Conservation (phyloP, 53 echinoderm and acorn worm species). For the Astropecten irregularis region DNA sequence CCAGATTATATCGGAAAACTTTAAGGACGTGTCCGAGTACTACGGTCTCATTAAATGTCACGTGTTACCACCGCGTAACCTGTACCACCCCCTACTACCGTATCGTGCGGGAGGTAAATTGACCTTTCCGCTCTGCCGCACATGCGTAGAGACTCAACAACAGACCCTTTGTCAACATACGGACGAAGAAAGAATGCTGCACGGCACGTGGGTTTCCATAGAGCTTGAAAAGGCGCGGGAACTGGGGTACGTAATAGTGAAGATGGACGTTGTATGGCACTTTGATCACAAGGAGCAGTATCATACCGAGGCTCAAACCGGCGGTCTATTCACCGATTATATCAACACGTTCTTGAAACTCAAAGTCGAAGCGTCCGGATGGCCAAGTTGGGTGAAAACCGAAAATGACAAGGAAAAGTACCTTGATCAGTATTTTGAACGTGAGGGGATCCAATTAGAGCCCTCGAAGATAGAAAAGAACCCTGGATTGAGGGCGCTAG, state of each 20-base stretch:
- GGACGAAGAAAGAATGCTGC: constrained; percentile 32
- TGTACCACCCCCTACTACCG: constrained; percentile 59
- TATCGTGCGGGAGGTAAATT: constrained; percentile 48
- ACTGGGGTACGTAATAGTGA: constrained; percentile 29
- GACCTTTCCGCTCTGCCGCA: constrained; percentile 66
- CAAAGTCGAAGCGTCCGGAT: constrained; percentile 72
- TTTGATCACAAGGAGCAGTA: constrained; percentile 52
- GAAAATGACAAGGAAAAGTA: constrained; percentile 48
- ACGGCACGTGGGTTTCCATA: constrained; percentile 60
- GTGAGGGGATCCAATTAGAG: constrained; percentile 63
- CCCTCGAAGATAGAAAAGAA: constrained; percentile 51
- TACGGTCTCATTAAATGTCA: constrained; percentile 59
- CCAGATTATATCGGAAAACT: constrained; percentile 3
- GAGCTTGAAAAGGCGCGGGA: constrained; percentile 63
- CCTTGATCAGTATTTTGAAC: constrained; percentile 19
- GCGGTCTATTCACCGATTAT: constrained; percentile 51
- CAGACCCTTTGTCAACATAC: constrained; percentile 22
- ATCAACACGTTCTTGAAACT: constrained; percentile 63
- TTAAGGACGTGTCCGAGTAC: constrained; percentile 39
- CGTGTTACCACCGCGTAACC: constrained; percentile 22
- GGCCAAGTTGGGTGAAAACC: constrained; percentile 68
- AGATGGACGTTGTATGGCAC: constrained; percentile 63
- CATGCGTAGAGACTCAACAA: constrained; percentile 51
- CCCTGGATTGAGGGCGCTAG: constrained; percentile 61
- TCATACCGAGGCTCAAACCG: background rate